phyloP scores from a whole-genome alignment of 2,888 invertebrate species.

The Dione vanillae region DNA sequence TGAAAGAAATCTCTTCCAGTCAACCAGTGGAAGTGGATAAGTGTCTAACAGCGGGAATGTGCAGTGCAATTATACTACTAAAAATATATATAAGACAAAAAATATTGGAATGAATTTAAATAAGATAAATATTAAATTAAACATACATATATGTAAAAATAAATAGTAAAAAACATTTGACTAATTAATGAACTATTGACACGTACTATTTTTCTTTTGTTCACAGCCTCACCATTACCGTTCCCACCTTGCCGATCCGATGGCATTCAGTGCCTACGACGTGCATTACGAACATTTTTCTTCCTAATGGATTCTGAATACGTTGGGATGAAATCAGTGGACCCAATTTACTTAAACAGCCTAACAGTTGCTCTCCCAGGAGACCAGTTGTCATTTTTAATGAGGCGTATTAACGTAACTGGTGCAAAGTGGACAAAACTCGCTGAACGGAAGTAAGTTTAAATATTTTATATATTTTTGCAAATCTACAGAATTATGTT shows the following conservation, averaged over 20 bases:
- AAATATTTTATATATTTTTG: not conserved
- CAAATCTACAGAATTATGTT: too few relatives aligned
- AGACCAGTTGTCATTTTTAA: slow-evolving; percentile 65
- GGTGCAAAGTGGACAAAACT: slow-evolving; percentile 76
- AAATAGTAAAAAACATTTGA: too few relatives aligned
- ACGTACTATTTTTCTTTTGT: not conserved
- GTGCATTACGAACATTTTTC: slow-evolving; percentile 74
- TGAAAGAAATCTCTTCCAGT: too few relatives aligned
- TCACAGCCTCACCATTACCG: slow-evolving; percentile 60
- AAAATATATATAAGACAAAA: too few relatives aligned
- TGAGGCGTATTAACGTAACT: slow-evolving; percentile 73
- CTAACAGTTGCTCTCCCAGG: slow-evolving; percentile 67
- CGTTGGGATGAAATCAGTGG: slow-evolving; percentile 70
- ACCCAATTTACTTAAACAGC: slow-evolving; percentile 69
- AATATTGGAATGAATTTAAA: too few relatives aligned
- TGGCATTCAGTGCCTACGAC: slow-evolving; percentile 70
- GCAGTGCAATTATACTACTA: too few relatives aligned
- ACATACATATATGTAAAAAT: too few relatives aligned
- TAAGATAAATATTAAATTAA: too few relatives aligned
- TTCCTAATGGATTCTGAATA: slow-evolving; percentile 72
- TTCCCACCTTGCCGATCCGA: slow-evolving; percentile 72
- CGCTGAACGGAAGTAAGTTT: slow-evolving; percentile 64
- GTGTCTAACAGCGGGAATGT: too few relatives aligned
- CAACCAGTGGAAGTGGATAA: too few relatives aligned
- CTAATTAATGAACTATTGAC: not conserved